A percentile compares a stretch with the other conserved stretches of the same genome.
Evolutionary conservation across 2,113 vertebrate species (phyloP).

Genomic region (Beaufortia kweichowensis): DNA sequence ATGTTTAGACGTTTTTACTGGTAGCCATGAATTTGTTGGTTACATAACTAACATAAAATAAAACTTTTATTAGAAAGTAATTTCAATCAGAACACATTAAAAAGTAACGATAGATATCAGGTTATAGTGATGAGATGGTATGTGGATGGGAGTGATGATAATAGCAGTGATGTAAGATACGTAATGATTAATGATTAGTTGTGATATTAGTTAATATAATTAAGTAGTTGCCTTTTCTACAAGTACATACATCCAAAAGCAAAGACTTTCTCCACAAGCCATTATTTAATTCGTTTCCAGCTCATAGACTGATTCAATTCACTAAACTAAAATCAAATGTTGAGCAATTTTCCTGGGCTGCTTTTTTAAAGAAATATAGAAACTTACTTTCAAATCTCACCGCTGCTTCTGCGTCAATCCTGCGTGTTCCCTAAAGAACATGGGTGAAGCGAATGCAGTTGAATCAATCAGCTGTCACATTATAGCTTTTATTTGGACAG

Average conservation of each 20-base stretch:
- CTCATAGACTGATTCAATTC: too few species aligned
- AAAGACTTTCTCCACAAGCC: too few species aligned
- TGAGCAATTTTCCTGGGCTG: neutral
- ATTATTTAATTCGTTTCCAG: too few species aligned
- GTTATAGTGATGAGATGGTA: neutral
- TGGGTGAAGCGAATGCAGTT: conserved; percentile 27
- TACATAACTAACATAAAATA: too few species aligned
- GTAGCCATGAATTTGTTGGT: too few species aligned
- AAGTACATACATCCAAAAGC: too few species aligned
- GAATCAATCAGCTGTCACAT: conserved; percentile 42
- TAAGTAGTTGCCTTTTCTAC: too few species aligned
- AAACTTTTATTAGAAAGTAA: too few species aligned
- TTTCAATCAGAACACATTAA: neutral
- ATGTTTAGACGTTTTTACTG: neutral
- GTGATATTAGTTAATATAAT: too few species aligned
- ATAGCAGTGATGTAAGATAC: neutral
- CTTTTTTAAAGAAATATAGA: neutral
- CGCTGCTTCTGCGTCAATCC: neutral
- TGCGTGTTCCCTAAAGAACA: conserved; percentile 31
- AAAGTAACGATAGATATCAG: neutral
- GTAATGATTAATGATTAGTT: neutral
- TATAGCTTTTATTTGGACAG: conserved; percentile 55
- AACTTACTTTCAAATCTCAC: conserved; percentile 39
- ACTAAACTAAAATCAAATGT: too few species aligned
- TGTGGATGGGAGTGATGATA: neutral